phyloP scores from a whole-genome alignment of 2,113 vertebrate species.

The Scytalopus superciliaris region DNA sequence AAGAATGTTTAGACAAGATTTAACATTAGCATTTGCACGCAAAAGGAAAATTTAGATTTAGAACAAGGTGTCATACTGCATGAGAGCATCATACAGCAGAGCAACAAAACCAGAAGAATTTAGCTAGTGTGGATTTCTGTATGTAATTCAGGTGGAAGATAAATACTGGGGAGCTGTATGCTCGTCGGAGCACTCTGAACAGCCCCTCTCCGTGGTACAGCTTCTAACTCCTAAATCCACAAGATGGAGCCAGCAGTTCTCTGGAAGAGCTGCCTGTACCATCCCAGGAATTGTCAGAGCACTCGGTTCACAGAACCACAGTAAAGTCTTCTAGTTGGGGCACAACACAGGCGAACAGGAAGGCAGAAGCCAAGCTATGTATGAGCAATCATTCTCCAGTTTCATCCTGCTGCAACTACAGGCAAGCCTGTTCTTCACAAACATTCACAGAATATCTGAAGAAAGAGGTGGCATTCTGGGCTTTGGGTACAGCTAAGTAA shows the following conservation, averaged over 20 bases:
- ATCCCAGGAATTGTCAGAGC: not conserved
- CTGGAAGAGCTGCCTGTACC: not conserved
- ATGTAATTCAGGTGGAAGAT: conserved; percentile 24
- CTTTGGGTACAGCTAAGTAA: not conserved
- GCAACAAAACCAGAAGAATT: not conserved
- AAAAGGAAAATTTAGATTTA: conserved; percentile 29
- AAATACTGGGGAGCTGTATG: not conserved
- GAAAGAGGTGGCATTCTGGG: not conserved
- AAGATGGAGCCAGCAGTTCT: conserved; percentile 65
- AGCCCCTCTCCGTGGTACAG: not conserved
- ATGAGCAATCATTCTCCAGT: not conserved
- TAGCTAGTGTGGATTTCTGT: not conserved
- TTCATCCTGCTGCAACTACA: not conserved
- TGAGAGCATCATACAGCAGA: not conserved
- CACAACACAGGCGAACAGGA: not conserved
- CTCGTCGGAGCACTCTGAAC: not conserved
- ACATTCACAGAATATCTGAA: not conserved
- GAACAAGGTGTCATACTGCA: not conserved
- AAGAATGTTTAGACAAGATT: not conserved
- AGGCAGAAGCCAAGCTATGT: not conserved
- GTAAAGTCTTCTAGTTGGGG: not conserved
- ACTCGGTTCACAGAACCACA: not conserved
- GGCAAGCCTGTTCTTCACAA: not conserved
- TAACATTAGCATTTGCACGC: not conserved
- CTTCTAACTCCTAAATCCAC: conserved; percentile 32